Percentiles rank a stretch among this genome's conserved stretches.
phyloP scores from a whole-genome alignment of 2,113 vertebrate species.

The Vulpes ferrilata region DNA sequence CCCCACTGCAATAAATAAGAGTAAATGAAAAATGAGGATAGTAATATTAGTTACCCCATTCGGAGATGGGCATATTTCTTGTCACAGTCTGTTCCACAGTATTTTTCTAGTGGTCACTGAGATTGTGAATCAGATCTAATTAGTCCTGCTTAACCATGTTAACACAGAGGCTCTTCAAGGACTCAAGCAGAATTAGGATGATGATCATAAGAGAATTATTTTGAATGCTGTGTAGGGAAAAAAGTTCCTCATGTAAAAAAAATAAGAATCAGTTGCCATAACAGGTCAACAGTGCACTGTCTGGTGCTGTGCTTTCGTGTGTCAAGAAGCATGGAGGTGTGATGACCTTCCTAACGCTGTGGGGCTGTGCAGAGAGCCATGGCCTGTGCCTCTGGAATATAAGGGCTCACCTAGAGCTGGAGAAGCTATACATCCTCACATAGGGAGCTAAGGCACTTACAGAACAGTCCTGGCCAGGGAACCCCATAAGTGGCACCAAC shows the following conservation, averaged over 20 bases:
- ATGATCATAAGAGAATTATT: neutral
- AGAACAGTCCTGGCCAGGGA: neutral
- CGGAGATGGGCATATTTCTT: constrained; percentile 11
- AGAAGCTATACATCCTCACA: neutral
- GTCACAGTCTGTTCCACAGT: neutral
- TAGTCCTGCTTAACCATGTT: neutral
- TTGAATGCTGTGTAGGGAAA: neutral
- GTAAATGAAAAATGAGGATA: neutral
- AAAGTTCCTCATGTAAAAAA: neutral
- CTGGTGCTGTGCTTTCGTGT: neutral
- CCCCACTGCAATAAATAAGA: neutral
- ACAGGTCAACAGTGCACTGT: neutral
- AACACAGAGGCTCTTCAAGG: neutral
- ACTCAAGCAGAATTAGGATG: neutral
- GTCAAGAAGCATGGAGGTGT: neutral
- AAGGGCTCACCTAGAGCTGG: neutral
- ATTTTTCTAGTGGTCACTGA: neutral
- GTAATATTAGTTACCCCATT: neutral
- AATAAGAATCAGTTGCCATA: neutral
- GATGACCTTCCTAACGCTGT: neutral
- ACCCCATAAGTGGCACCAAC: neutral
- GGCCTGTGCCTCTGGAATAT: neutral
- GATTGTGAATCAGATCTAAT: neutral
- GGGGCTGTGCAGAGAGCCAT: neutral
- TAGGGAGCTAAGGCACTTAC: neutral